Percentiles rank a stretch among this genome's conserved stretches.
These are phyloP conservation scores for Gymnobelideus leadbeateri DNA, from an alignment of 2,113 vertebrate species.

Conservation along the genomic window DNA sequence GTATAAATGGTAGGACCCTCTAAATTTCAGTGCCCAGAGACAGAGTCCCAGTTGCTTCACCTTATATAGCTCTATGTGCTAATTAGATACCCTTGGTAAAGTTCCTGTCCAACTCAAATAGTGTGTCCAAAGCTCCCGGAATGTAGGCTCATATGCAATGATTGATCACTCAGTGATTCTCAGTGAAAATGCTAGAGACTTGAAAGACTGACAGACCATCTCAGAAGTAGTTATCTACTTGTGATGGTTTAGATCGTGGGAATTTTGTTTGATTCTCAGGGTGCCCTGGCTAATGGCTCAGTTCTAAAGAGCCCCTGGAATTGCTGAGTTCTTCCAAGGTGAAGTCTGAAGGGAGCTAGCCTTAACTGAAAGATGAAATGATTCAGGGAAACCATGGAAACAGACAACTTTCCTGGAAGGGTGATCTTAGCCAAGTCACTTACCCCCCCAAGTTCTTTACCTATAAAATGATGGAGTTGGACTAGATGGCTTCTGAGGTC, in stretches of 20 bases:
- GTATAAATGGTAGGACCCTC: no score
- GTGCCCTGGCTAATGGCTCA: neutral
- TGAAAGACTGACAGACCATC: neutral
- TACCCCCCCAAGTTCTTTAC: neutral
- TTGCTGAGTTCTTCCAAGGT: neutral
- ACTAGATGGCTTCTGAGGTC: neutral
- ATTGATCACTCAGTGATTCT: neutral
- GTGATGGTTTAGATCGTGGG: neutral
- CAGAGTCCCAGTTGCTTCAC: no score
- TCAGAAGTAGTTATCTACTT: neutral
- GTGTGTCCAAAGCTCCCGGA: neutral
- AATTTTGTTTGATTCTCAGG: neutral
- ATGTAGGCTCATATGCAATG: neutral
- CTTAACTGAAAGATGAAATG: neutral
- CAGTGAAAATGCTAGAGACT: neutral
- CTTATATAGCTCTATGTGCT: no score
- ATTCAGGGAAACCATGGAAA: neutral
- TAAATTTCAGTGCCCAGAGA: no score
- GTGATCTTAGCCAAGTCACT: neutral
- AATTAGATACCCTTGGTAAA: neutral
- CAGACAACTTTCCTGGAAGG: neutral
- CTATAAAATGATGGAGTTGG: neutral
- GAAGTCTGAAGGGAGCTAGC: neutral
- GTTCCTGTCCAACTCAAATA: neutral
- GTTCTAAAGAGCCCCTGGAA: neutral